phyloP scores from a whole-genome alignment of 2,113 vertebrate species.

The Gasterosteus aculeatus region DNA sequence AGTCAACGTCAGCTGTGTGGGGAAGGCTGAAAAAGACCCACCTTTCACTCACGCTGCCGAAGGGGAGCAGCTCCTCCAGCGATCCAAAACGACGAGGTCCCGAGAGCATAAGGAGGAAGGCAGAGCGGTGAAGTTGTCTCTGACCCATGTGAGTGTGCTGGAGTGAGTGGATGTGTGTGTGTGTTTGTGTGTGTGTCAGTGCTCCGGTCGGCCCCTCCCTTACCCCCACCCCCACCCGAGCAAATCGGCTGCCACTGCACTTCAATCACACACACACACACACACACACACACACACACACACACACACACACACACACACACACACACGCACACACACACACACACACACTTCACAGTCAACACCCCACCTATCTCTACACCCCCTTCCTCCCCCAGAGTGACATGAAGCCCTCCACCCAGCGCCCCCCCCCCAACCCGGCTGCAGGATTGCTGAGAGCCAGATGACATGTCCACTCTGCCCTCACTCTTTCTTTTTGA shows the following conservation, averaged over 20 bases:
- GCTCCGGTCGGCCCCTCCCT: conserved; percentile 65
- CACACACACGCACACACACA: conserved; percentile 32
- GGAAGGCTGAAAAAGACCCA: conserved; percentile 5
- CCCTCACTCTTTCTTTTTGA: conserved; percentile 25
- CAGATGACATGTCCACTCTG: conserved; percentile 56
- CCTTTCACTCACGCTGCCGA: conserved; percentile 7
- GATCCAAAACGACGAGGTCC: conserved; percentile 24
- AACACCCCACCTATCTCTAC: conserved; percentile 45
- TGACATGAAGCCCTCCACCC: conserved; percentile 45
- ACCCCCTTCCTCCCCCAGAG: conserved; percentile 55
- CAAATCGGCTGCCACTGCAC: conserved; percentile 60
- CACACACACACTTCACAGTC: conserved; percentile 42
- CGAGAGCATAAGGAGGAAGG: conserved; percentile 32
- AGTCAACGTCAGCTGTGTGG: conserved; percentile 16
- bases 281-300: conserved; percentile 13
- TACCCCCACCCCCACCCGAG: conserved; percentile 39
- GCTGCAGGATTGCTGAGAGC: conserved; percentile 46
- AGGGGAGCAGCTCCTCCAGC: conserved; percentile 2
- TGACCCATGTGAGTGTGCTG: conserved; percentile 48
- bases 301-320: conserved; percentile 28
- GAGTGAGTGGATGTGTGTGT: conserved; percentile 33
- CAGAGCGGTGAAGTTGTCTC: conserved; percentile 54
- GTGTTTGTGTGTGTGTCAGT: conserved; percentile 12
- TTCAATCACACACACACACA: conserved; percentile 55
- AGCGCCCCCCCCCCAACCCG: conserved; percentile 10